phyloP scores from a whole-genome alignment of 2,797 vertebrate species.

The Sternotherus odoratus region DNA sequence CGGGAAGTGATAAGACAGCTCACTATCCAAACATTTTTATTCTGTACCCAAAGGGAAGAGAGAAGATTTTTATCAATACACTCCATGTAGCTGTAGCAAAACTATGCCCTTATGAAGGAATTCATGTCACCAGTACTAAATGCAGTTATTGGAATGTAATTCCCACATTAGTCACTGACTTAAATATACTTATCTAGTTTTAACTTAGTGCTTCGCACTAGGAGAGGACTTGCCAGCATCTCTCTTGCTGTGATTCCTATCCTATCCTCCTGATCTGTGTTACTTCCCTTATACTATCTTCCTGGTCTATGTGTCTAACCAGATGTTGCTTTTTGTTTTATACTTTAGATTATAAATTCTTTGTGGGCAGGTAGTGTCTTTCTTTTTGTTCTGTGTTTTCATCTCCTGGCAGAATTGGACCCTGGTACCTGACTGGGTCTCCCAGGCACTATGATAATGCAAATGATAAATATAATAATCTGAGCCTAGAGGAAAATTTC shows the following conservation, averaged over 20 bases:
- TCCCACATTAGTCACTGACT: not conserved
- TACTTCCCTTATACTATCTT: not conserved
- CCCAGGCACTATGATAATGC: not conserved
- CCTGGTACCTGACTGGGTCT: not conserved
- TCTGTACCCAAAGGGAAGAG: not conserved
- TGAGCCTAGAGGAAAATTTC: not conserved
- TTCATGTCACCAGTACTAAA: not conserved
- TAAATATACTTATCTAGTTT: not conserved
- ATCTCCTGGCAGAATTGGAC: not conserved
- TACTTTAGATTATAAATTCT: not conserved
- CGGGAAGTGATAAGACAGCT: not conserved
- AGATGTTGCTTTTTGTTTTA: not conserved
- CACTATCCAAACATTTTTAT: not conserved
- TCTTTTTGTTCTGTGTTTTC: not conserved
- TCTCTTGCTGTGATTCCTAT: not conserved
- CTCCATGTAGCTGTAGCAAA: not conserved
- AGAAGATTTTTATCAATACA: not conserved
- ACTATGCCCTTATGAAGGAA: not conserved
- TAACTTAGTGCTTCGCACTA: not conserved
- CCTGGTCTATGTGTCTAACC: not conserved
- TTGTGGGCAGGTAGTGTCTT: not conserved
- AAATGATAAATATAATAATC: not conserved
- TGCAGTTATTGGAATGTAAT: not conserved
- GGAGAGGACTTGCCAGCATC: not conserved
- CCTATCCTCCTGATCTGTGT: not conserved